Evolutionary conservation across 2,888 invertebrate species (phyloP), one percentile per base, ranked within the genome.

Genomic region (Chloroclystis v-ata): DNA sequence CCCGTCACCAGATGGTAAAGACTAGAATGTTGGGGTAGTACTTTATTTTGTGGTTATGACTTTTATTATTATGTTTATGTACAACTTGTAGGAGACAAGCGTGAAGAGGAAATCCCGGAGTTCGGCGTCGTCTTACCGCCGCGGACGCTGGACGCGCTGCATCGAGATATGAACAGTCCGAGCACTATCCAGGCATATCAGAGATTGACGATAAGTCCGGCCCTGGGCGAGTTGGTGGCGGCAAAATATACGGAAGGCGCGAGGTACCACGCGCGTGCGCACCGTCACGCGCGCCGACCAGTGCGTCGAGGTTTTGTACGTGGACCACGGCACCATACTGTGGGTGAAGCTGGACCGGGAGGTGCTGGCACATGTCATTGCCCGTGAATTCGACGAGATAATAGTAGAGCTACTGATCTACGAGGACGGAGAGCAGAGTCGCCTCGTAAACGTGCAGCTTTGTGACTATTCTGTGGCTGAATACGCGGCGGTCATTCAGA

Each of bases 261-360:
- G 53, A 85, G 85, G 85, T 85, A 86, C 54, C 75, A 86, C 26
- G 87, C 83, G 0, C 57, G 82, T 85, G 1, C 42, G 71, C 2
- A 60, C 72, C 3, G 37, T 67, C 26, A 68, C 70, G 0, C 65
- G 73, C 0, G 61, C 70, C 0, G 79, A 83, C 46, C 82, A 82
- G 46, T 76, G 65, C 42, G 72, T 85, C 1, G 78, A 87, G 88
- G 90, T 93, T n/a, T 80, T 87, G 52, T 93, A 91, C 69, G 79
- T 93, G 7, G 93, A 93, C 83, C 93, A 91, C 76, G 93, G 93
- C 56, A 92, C 92, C 60, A 76, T 76, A 6, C 77, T 89, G 1
- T 83, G 81, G 55, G 89, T 92, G 28, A 75, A 82, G 35, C 63
- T 62, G 44, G 70, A 81, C 37, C 54, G 53, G 12, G 47, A 37